A percentile compares a stretch with the other conserved stretches of the same genome.
Conservation (phyloP, 2,113 vertebrate species). For the Sapajus apella region DNA sequence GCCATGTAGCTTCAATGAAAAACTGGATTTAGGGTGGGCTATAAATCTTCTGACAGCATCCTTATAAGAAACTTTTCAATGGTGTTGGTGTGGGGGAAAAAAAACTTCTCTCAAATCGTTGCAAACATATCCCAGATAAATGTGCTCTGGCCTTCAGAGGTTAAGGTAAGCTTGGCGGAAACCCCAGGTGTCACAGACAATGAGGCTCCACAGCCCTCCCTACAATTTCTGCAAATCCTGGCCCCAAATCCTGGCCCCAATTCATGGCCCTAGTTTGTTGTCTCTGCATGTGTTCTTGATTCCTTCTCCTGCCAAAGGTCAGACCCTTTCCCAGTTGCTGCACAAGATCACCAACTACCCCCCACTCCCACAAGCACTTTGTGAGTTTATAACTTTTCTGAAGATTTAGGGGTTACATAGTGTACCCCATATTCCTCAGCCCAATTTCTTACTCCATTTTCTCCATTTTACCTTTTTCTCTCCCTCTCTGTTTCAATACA, state of each 20-base stretch:
- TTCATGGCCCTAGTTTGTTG: constrained; percentile 47
- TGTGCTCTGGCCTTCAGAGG: constrained; percentile 47
- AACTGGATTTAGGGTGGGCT: not conserved
- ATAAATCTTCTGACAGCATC: not conserved
- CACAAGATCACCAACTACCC: not conserved
- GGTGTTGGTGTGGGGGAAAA: not conserved
- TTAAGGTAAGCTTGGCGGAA: constrained; percentile 65
- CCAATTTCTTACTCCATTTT: not conserved
- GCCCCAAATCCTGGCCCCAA: too few species aligned
- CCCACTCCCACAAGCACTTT: not conserved
- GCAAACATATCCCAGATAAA: constrained; percentile 68
- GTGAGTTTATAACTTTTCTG: not conserved
- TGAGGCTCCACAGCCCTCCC: constrained; percentile 46
- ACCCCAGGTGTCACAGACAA: constrained; percentile 10
- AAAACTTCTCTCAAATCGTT: not conserved
- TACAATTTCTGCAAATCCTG: constrained; percentile 53
- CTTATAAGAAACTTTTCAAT: not conserved
- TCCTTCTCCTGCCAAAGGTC: constrained; percentile 56
- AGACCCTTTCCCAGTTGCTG: constrained; percentile 35
- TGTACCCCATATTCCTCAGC: not conserved
- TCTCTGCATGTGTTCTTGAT: constrained; percentile 58
- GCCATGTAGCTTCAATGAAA: constrained; percentile 29
- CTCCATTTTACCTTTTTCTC: not conserved
- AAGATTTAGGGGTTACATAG: not conserved
- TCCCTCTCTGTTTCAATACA: not conserved